These are phyloP conservation scores for Meliscaeva auricollis DNA, from an alignment of 2,888 invertebrate genomes.

Conservation along the genomic window DNA sequence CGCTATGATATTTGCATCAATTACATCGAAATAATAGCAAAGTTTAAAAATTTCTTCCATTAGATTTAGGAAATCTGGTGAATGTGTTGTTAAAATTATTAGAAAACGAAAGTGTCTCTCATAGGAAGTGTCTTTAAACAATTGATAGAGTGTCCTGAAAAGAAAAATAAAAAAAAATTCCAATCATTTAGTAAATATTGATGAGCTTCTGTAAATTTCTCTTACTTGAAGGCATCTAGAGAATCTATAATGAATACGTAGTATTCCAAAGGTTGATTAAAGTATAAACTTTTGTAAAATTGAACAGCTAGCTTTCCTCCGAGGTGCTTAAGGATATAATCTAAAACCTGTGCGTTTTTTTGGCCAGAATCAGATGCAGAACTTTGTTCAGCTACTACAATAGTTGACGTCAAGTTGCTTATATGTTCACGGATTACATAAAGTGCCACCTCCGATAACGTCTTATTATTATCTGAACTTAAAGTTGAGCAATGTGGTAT, in stretches of 20 bases:
- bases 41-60: neutral
- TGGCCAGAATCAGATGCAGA: neutral
- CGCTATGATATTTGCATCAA: neutral
- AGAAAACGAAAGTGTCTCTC: neutral
- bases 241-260: too few relatives aligned
- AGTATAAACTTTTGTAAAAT: conserved; percentile 67
- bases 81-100: neutral
- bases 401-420: conserved; percentile 9
- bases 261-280: conserved; percentile 51
- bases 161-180: too few relatives aligned
- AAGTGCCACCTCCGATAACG: conserved; percentile 1
- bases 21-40: neutral
- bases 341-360: conserved; percentile 69
- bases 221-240: too few relatives aligned
- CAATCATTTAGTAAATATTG: too few relatives aligned
- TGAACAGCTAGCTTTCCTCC: conserved; percentile 70
- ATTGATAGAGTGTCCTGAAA: too few relatives aligned
- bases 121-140: too few relatives aligned
- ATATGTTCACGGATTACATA: conserved; percentile 26
- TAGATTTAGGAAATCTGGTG: too few relatives aligned
- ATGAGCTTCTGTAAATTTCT: too few relatives aligned
- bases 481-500: too few relatives aligned
- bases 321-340: conserved; percentile 74
- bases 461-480: neutral
- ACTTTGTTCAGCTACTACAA: conserved; percentile 28